A percentile compares a stretch with the other conserved stretches of the same genome.
Evolutionary conservation across 2,113 vertebrate genomes (phyloP).

Genomic region (Saguinus imperator): DNA sequence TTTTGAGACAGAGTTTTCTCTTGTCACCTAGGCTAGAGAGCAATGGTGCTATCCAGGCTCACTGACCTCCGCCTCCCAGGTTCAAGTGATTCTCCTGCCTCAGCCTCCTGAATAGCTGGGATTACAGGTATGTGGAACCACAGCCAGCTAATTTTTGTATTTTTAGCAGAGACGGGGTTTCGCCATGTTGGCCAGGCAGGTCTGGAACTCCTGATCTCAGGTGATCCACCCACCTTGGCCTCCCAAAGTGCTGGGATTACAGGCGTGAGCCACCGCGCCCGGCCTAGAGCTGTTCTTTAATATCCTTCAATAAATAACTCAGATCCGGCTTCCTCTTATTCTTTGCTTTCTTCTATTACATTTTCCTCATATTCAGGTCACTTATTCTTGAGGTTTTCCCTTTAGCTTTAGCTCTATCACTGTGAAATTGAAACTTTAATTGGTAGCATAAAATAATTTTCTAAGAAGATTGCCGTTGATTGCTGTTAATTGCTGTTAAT

Average conservation of each 20-base stretch:
- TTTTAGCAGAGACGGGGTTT: no score
- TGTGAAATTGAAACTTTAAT: neutral
- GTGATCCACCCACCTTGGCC: no score
- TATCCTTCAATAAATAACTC: neutral
- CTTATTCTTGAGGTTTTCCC: neutral
- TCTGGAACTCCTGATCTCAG: no score
- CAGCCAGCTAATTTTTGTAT: no score
- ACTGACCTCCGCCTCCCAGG: no score
- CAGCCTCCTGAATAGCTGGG: no score
- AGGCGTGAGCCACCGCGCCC: fast-evolving
- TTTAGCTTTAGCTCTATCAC: neutral
- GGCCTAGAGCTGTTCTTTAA: neutral
- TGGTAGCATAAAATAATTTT: slow-evolving; percentile 4
- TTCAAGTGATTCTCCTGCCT: no score
- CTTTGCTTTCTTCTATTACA: neutral
- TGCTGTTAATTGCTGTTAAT: neutral
- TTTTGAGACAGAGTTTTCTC: no score
- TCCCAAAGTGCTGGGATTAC: no score
- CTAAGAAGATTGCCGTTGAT: neutral
- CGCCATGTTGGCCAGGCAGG: no score
- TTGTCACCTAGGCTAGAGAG: no score
- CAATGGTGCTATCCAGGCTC: no score
- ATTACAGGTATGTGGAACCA: fast-evolving
- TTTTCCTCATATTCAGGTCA: neutral
- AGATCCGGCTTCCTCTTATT: neutral